Conservation (phyloP, 2,113 vertebrate genomes). For the Calyptommatus sinebrachiatus region DNA sequence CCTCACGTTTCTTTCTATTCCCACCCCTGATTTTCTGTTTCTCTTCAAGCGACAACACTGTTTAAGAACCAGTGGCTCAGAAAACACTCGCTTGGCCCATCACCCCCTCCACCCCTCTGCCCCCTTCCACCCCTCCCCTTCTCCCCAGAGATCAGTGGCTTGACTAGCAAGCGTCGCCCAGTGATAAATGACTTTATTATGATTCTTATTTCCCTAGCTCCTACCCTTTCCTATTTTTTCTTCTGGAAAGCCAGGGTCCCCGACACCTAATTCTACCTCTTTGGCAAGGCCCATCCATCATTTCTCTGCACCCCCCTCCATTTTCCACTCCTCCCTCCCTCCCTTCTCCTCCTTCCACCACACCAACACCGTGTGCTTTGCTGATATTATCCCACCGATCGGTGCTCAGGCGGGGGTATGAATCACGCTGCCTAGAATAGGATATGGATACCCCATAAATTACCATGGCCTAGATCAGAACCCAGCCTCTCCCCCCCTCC, state of each 20-base stretch:
- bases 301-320: background rate
- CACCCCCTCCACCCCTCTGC: background rate
- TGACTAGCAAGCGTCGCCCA: background rate
- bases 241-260: slow-evolving; percentile 1
- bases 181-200: slow-evolving; percentile 35
- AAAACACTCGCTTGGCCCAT: background rate
- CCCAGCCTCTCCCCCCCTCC: background rate
- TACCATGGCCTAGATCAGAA: background rate
- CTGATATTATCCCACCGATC: background rate
- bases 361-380: background rate
- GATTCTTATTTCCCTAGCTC: slow-evolving; percentile 10
- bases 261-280: slow-evolving; percentile 26
- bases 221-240: slow-evolving; percentile 5
- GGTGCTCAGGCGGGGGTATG: background rate
- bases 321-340: background rate
- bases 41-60: background rate
- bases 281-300: slow-evolving; percentile 32
- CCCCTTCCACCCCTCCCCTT: background rate
- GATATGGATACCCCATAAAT: background rate
- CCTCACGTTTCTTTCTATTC: too few species aligned
- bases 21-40: background rate
- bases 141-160: background rate
- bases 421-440: slow-evolving; percentile 1
- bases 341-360: too few species aligned
- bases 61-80: slow-evolving; percentile 27